Evolutionary conservation across 2,113 vertebrate genomes (phyloP), one percentile per base, ranked within the genome.

Genomic region (Anarrhichthys ocellatus): DNA sequence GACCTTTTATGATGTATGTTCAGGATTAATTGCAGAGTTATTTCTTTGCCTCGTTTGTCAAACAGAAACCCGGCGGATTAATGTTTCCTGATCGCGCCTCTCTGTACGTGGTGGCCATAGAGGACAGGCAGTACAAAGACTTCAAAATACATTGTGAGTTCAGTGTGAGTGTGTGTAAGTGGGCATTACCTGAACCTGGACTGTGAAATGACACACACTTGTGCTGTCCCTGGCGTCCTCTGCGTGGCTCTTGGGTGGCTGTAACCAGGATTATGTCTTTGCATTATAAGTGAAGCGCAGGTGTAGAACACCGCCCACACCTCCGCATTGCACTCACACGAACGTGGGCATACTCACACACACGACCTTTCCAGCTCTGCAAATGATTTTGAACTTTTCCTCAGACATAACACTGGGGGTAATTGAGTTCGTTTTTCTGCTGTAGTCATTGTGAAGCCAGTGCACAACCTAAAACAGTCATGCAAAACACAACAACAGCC

Each of bases 131-230:
- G 84, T 99, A 98, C 94, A 99, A 99, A 94, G 98, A 99, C 96
- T 99, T 99, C 96, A 99, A 99, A 95, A 99, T 99, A 84, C 98
- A 99, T 89, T 99, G 98, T 99, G 86, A 98, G 97, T 96, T 83
- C 36, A 78, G 32, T 32, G 6, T 54, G 32, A 44, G 27, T n/a
- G 64, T 56, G 32, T 69, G 22, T 75, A 34, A 50, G n/a, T 75
- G n/a, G n/a, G 42, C 59, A 56, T 0, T 42, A 24, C 11, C 4
- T 44, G 52, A 50, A 1, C 14, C 2, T 58, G n/a, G 17, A 27
- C n/a, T 73, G 17, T 40, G 46, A 36, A 52, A 46, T 24, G 5
- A 17, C 17, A 6, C 36, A 70, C 27, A 32, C 24, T 18, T 29
- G 50, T 34, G 4, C 42, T 48, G 32, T 59, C n/a, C 17, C 6